Evolutionary conservation across 2,888 invertebrate species (phyloP).

Genomic region (Epinotia bilunana): DNA sequence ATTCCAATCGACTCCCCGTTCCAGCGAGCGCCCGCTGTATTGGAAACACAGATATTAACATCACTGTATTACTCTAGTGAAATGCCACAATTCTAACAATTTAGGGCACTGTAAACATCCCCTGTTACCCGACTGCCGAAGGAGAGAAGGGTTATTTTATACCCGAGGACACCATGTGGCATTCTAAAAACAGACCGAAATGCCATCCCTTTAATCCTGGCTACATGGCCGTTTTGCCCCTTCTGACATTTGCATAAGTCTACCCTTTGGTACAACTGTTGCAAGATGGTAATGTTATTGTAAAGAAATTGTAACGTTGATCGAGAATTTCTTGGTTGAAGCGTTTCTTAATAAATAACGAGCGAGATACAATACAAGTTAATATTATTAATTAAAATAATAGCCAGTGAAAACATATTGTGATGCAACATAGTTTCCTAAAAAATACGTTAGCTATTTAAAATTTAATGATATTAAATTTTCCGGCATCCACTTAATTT

Average conservation of each 20-base stretch:
- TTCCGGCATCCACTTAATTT: too few relatives aligned
- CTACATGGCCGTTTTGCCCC: constrained; percentile 66
- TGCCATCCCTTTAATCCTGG: constrained; percentile 71
- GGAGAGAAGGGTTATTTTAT: too few relatives aligned
- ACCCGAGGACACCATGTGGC: constrained; percentile 74
- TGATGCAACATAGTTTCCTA: too few relatives aligned
- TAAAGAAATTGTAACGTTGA: constrained; percentile 60
- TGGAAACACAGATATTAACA: constrained; percentile 17
- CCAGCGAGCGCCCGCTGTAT: neutral
- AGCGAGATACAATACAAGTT: too few relatives aligned
- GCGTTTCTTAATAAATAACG: too few relatives aligned
- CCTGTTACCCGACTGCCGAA: too few relatives aligned
- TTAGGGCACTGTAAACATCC: constrained; percentile 53
- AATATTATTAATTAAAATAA: too few relatives aligned
- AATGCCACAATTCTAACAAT: constrained; percentile 36
- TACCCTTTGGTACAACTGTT: constrained; percentile 59
- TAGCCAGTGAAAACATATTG: too few relatives aligned
- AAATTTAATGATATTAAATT: too few relatives aligned
- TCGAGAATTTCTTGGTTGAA: neutral
- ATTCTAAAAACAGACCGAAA: constrained; percentile 74
- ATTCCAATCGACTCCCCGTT: neutral
- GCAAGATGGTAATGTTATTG: constrained; percentile 73
- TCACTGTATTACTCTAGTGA: constrained; percentile 17
- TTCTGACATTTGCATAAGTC: constrained; percentile 80
- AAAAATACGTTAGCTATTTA: too few relatives aligned